A percentile compares a stretch with the other conserved stretches of the same genome.
phyloP scores from a whole-genome alignment of 2,113 vertebrate genomes.

The Sylvia atricapilla region DNA sequence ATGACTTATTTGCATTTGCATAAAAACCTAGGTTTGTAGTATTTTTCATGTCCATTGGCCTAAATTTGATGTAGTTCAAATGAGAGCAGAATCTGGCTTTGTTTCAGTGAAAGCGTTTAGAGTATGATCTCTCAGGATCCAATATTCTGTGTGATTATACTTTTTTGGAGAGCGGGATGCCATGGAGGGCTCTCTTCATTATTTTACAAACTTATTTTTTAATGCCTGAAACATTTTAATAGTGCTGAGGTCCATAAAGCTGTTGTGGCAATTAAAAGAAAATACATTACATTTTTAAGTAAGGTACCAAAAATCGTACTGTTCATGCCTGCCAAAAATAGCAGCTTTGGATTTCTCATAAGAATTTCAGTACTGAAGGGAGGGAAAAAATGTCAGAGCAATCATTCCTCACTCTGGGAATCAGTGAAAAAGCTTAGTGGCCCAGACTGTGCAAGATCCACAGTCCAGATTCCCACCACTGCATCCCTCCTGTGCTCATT shows the following conservation, averaged over 20 bases:
- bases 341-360: slow-evolving; percentile 35
- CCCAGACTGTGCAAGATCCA: not conserved
- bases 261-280: slow-evolving; percentile 13
- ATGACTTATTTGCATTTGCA: not conserved
- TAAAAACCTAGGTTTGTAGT: not conserved
- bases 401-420: slow-evolving; percentile 28
- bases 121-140: not conserved
- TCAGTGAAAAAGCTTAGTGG: not conserved
- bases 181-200: not conserved
- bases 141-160: not conserved
- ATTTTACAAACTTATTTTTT: not conserved
- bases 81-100: not conserved
- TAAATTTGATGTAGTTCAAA: not conserved
- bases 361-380: not conserved
- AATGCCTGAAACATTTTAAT: not conserved
- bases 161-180: not conserved
- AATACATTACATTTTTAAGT: not conserved
- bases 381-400: slow-evolving; percentile 10
- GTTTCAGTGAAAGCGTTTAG: not conserved
- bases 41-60: not conserved
- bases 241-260: not conserved
- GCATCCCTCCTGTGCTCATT: not conserved
- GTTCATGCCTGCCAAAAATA: slow-evolving; percentile 29
- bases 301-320: slow-evolving; percentile 12
- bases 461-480: not conserved